phyloP scores from a whole-genome alignment of 1,140 invertebrate genomes.

The Portunus trituberculatus region DNA sequence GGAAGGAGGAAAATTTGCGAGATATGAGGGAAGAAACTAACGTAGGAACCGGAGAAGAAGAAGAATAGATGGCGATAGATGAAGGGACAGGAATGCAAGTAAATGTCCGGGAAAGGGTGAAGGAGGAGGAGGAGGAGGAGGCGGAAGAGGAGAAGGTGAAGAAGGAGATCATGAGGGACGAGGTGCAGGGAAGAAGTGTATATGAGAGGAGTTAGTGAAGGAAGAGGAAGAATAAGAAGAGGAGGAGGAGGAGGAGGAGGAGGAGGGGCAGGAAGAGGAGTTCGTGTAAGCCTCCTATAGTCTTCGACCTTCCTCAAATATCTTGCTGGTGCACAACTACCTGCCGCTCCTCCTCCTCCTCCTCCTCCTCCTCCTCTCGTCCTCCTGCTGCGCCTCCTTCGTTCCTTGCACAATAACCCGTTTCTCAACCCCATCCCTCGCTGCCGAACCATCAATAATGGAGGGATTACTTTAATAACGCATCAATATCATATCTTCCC shows the following conservation, averaged over 20 bases:
- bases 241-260: background rate
- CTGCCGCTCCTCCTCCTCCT: background rate
- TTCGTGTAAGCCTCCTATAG: no score
- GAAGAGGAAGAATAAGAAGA: background rate
- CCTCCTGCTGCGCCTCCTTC: background rate
- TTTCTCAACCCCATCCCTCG: background rate
- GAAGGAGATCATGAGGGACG: background rate
- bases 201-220: background rate
- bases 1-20: background rate
- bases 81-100: background rate
- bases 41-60: background rate
- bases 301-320: background rate
- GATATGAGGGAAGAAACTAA: no score
- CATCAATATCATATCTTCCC: constrained; percentile 32
- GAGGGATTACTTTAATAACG: constrained; percentile 53
- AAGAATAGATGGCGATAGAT: background rate
- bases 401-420: background rate
- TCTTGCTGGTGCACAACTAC: background rate
- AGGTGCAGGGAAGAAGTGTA: background rate
- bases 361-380: background rate
- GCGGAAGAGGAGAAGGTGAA: background rate
- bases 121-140: constrained; percentile 18
- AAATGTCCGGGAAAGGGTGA: background rate
- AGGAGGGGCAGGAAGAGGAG: background rate
- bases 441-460: constrained; percentile 12